phyloP scores from a whole-genome alignment of 2,888 invertebrate genomes.

The Andrena fulva region DNA sequence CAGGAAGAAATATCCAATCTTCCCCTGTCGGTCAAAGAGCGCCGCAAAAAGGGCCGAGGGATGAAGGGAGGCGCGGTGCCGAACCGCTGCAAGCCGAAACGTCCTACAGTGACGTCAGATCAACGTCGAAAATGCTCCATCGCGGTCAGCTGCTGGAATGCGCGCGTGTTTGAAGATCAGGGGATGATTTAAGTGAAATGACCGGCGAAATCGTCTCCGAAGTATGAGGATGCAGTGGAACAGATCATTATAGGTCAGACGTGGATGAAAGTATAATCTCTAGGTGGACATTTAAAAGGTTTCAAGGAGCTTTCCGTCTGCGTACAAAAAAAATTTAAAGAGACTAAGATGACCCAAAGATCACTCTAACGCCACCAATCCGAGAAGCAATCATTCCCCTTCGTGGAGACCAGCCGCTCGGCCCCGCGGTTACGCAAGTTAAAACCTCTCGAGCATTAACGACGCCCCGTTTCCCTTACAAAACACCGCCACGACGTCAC shows the following conservation, averaged over 20 bases:
- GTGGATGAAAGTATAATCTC: no score
- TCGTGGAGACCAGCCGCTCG: background rate
- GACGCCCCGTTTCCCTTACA: background rate
- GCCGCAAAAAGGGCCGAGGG: slow-evolving; percentile 61
- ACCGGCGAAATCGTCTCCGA: background rate
- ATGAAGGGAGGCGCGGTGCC: slow-evolving; percentile 44
- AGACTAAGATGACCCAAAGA: no score
- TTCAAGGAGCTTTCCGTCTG: no score
- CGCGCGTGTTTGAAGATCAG: background rate
- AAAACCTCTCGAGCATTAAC: slow-evolving; percentile 27
- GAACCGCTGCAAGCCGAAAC: slow-evolving; percentile 29
- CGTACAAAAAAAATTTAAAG: no score
- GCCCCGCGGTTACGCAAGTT: background rate
- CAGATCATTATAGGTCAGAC: no score
- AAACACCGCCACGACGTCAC: background rate
- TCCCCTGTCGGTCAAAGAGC: slow-evolving; percentile 70
- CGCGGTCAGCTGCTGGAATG: background rate
- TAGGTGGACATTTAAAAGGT: no score
- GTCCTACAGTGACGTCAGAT: slow-evolving; percentile 39
- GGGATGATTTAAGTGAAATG: background rate
- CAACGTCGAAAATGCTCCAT: background rate
- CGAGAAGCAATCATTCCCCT: background rate
- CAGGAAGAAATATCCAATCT: slow-evolving; percentile 72
- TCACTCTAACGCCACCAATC: no score
- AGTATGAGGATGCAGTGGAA: background rate